Conservation (phyloP, 2,797 vertebrate species). For the Pogonophryne albipinna region DNA sequence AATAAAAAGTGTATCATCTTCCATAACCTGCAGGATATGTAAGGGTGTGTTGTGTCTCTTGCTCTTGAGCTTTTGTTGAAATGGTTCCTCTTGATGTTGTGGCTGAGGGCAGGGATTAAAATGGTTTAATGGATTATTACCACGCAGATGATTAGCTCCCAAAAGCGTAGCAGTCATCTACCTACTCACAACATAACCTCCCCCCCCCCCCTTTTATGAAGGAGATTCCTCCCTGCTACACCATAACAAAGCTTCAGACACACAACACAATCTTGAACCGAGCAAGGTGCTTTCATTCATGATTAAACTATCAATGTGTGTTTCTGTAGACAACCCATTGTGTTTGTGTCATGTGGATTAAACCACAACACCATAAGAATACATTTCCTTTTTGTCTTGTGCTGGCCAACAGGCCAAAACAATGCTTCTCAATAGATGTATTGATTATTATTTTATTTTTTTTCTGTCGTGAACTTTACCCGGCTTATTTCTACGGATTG, state of each 20-base stretch:
- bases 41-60: conserved; percentile 18
- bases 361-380: too few relatives aligned
- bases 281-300: conserved; percentile 11
- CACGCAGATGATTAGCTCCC: conserved; percentile 49
- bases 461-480: too few relatives aligned
- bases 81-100: conserved; percentile 40
- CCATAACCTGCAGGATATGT: conserved; percentile 6
- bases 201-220: background rate
- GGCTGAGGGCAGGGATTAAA: conserved; percentile 53
- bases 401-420: too few relatives aligned
- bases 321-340: too few relatives aligned
- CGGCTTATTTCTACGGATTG: too few relatives aligned
- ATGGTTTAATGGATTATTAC: conserved; percentile 56
- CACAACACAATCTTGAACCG: background rate
- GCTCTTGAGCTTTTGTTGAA: conserved; percentile 2
- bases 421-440: too few relatives aligned
- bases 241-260: conserved; percentile 1
- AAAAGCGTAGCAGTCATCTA: conserved; percentile 10
- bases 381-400: too few relatives aligned
- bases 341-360: too few relatives aligned
- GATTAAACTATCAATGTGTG: too few relatives aligned
- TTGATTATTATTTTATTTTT: too few relatives aligned
- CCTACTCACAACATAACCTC: conserved; percentile 17
- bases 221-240: background rate
- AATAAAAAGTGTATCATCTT: background rate